Evolutionary conservation across 2,888 invertebrate genomes (phyloP).

Genomic region (Cataglyphis cursor): DNA sequence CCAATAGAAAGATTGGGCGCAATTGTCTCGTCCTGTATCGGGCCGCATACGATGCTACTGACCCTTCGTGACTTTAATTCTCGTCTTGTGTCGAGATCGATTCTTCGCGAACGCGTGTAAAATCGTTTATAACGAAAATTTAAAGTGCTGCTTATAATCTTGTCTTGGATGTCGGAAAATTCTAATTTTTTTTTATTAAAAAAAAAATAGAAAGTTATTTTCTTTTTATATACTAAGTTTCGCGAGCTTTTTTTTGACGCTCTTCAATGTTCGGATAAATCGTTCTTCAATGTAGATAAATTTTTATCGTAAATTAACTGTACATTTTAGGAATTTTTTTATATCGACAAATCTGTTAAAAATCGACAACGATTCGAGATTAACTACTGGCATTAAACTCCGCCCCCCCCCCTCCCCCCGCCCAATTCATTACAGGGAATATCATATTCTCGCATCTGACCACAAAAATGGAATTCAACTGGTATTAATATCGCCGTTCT

Average conservation of each 20-base stretch:
- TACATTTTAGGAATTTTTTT: not conserved
- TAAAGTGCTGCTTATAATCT: not conserved
- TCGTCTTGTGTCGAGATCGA: constrained; percentile 39
- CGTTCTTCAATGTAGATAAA: not conserved
- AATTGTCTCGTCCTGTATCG: constrained; percentile 84
- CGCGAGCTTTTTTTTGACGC: not conserved
- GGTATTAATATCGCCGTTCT: constrained; percentile 50
- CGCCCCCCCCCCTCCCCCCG: too few relatives aligned
- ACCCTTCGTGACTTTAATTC: constrained; percentile 66
- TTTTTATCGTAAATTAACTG: not conserved
- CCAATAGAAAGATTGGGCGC: constrained; percentile 83
- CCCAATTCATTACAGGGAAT: constrained; percentile 31
- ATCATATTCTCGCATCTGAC: constrained; percentile 37
- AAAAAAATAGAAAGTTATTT: not conserved
- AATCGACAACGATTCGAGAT: constrained; percentile 15
- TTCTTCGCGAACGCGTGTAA: constrained; percentile 5
- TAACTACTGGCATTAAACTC: constrained; percentile 43
- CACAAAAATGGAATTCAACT: constrained; percentile 49
- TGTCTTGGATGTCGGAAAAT: not conserved
- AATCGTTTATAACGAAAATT: not conserved
- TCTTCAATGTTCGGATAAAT: not conserved
- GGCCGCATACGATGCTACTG: constrained; percentile 71
- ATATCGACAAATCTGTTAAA: constrained; percentile 1
- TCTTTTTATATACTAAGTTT: not conserved
- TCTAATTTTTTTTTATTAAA: not conserved